Conservation (phyloP, 2,797 vertebrate species). For the Alfaro cultratus region DNA sequence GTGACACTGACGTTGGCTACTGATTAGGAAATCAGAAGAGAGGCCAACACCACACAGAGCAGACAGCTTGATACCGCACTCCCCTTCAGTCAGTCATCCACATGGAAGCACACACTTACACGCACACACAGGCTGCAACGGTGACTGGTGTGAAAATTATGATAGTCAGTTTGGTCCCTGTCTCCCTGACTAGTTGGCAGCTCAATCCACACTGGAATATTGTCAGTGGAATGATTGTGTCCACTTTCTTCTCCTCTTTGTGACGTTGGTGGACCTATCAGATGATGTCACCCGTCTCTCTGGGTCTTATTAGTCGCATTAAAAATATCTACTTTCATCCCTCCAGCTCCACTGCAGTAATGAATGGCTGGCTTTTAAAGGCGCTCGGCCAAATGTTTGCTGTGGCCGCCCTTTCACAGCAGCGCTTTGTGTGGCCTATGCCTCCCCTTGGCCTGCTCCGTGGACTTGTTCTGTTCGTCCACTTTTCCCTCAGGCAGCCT, state of each 20-base stretch:
- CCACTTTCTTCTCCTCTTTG: slow-evolving; percentile 17
- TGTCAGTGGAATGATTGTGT: slow-evolving; percentile 38
- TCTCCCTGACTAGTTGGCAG: slow-evolving; percentile 42
- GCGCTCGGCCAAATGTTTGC: slow-evolving; percentile 50
- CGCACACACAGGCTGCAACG: slow-evolving; percentile 12
- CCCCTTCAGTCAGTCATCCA: slow-evolving; percentile 22
- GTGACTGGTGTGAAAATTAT: slow-evolving; percentile 48
- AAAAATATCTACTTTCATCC: slow-evolving; percentile 30
- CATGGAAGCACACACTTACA: neutral
- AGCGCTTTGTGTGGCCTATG: slow-evolving; percentile 20
- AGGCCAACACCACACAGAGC: slow-evolving; percentile 39
- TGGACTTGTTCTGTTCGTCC: slow-evolving; percentile 38
- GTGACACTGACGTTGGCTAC: slow-evolving; percentile 54
- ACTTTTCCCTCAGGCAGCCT: slow-evolving; percentile 44
- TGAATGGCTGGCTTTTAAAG: slow-evolving; percentile 45
- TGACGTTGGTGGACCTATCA: slow-evolving; percentile 31
- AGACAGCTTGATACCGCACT: slow-evolving; percentile 25
- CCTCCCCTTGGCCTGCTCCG: slow-evolving; percentile 24
- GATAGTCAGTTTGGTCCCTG: slow-evolving; percentile 19
- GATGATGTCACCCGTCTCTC: slow-evolving; percentile 59
- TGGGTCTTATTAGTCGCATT: slow-evolving; percentile 61
- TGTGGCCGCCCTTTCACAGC: slow-evolving; percentile 51
- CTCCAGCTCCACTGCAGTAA: slow-evolving; percentile 17
- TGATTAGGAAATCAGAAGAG: slow-evolving; percentile 45
- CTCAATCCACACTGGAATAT: slow-evolving; percentile 50